These are phyloP conservation scores for Ommatoiulus sabulosus DNA, from an alignment of 2,888 invertebrate species.

Conservation along the genomic window DNA sequence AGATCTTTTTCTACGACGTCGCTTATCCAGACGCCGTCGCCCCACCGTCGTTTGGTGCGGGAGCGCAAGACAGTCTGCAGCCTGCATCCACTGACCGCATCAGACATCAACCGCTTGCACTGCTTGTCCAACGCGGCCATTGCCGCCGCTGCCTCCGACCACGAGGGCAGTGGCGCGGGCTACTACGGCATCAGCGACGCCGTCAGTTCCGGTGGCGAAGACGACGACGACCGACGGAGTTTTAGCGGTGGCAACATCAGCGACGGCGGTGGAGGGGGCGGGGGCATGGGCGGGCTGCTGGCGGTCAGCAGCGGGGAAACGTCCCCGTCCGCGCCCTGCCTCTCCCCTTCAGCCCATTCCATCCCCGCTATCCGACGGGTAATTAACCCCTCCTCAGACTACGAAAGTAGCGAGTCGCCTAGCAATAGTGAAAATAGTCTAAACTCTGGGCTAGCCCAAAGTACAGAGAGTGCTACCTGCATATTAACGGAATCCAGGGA, in stretches of 20 bases:
- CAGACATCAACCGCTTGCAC: constrained; percentile 61
- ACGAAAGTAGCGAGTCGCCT: constrained; percentile 69
- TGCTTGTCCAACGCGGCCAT: constrained; percentile 58
- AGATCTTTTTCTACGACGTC: constrained; percentile 61
- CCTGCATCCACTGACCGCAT: constrained; percentile 64
- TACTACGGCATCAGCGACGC: constrained; percentile 65
- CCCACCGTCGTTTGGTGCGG: constrained; percentile 63
- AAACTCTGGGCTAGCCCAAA: constrained; percentile 53
- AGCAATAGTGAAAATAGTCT: constrained; percentile 68
- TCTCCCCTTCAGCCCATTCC: constrained; percentile 44
- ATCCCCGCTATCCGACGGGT: constrained; percentile 61
- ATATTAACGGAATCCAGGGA: constrained; percentile 52
- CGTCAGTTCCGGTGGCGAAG: constrained; percentile 54
- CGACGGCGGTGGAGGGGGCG: constrained; percentile 58
- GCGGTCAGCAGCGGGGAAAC: constrained; percentile 55
- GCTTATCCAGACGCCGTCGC: constrained; percentile 61
- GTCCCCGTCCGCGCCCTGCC: constrained; percentile 56
- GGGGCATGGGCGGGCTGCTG: constrained; percentile 54
- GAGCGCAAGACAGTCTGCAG: constrained; percentile 66
- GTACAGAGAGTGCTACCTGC: constrained; percentile 31
- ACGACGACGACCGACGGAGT: constrained; percentile 61
- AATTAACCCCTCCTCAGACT: constrained; percentile 63
- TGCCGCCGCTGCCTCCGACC: constrained; percentile 54
- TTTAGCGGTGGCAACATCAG: constrained; percentile 59
- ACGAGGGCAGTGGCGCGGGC: constrained; percentile 62